Percentiles rank a stretch among this genome's conserved stretches.
Conservation (phyloP, 2,113 vertebrate genomes). For the Silurus meridionalis region DNA sequence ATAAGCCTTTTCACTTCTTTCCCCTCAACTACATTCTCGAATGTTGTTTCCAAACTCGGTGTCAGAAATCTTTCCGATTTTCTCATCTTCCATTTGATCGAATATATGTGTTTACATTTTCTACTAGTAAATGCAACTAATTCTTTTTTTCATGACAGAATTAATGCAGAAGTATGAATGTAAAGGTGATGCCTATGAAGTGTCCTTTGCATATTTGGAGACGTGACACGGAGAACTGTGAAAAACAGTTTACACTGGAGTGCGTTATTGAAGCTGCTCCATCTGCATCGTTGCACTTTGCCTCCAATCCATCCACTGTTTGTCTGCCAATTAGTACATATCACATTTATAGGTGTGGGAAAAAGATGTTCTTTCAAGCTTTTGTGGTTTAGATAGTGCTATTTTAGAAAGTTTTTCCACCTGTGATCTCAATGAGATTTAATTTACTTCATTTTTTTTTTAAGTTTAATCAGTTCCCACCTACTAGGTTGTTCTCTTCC, state of each 20-base stretch:
- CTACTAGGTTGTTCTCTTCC: neutral
- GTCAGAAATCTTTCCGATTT: neutral
- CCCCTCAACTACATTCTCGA: neutral
- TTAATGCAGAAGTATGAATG: slow-evolving; percentile 86
- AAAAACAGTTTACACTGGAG: slow-evolving; percentile 80
- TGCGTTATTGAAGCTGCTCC: slow-evolving; percentile 85
- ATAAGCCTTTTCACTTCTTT: neutral
- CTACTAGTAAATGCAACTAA: neutral
- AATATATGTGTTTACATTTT: neutral
- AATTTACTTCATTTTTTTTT: neutral
- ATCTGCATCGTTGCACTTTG: slow-evolving; percentile 67
- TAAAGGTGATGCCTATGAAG: slow-evolving; percentile 62
- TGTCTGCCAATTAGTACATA: slow-evolving; percentile 78
- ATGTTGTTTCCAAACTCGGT: neutral
- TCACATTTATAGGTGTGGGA: slow-evolving; percentile 57
- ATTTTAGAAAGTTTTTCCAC: neutral
- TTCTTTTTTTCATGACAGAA: slow-evolving; percentile 70
- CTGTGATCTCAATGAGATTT: neutral
- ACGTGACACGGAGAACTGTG: slow-evolving; percentile 76
- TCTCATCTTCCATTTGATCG: neutral
- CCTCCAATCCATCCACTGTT: slow-evolving; percentile 68
- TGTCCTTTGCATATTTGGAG: slow-evolving; percentile 78
- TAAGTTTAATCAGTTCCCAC: neutral
- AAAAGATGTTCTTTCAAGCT: slow-evolving; percentile 10
- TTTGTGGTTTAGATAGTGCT: neutral